Base-by-base conservation (phyloP, 2,113 vertebrate genomes). In the Prochilodus magdalenae region DNA sequence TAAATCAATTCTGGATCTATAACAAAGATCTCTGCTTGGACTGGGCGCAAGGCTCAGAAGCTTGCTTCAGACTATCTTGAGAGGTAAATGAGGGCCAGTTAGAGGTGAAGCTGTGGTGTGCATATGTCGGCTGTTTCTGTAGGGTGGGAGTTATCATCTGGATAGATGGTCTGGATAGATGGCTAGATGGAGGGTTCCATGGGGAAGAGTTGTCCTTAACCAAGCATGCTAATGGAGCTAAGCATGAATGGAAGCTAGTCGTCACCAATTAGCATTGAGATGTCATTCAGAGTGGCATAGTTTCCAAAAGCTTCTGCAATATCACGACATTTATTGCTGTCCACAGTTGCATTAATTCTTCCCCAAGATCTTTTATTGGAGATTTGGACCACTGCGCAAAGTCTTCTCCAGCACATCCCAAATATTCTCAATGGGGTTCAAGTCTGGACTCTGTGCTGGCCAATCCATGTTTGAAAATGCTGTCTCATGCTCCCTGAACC, bases 1-100 rank as follows among this genome's bases (percentile, higher is more conserved):
- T 84, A 88, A 90, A 90, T 88, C 78, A 90, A 85, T 89, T 82
- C 82, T 88, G 87, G 20, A 30, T 55, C 83, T 65, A 66, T 73
- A 87, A 84, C 83, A 76, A 84, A 76, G 60, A 44, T 62, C 44
- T 84, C 66, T 29, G 79, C 66, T 82, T 80, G 63, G 57, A 80
- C 29, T 26, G 26, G 53, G 51, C 5, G 24, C 55, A 66, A n/a
- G 59, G 66, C 59, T 59, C 20, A 66, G 84, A 75, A 57, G 73
- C 73, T 7, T 6, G 80, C 27, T 40, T 80, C 55, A 65, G 26
- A 53, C 40, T 33, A n/a, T 60, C 60, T 80, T 22, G 30, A 3
- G 40, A 13, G 27, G 49, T 79, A 20, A 44, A 79, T 22, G 15
- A 73, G 27, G 59, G 49, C 70, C 60, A 26, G 75, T 72, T 73